Evolutionary conservation across 2,113 vertebrate genomes (phyloP), one percentile per base, ranked within the genome.

Genomic region (Pholis gunnellus): DNA sequence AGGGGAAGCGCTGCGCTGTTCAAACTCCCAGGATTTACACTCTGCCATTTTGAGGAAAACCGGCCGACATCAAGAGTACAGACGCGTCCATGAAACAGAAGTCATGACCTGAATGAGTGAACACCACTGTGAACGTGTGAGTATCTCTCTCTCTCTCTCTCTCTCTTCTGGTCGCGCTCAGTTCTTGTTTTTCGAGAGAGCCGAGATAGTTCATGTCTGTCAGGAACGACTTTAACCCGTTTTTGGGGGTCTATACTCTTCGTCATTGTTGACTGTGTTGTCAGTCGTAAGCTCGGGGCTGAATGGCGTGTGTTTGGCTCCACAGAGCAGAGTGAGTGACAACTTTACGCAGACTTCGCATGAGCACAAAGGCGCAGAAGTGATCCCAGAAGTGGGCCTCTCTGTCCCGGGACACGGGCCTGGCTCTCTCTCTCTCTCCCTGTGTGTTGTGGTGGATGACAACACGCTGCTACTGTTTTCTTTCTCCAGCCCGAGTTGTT

Each of bases 1-100:
- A 92, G 88, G 79, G 73, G 83, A 91, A 81, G 44, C 69, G 83
- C 60, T 36, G 38, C 60, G 10, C 78, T 54, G 84, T 60, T 76
- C 57, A 82, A 89, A 91, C 85, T 90, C 89, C 78, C 87, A 88
- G 87, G 90, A 90, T 90, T 94, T 90, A 85, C 87, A 59, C 92
- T 92, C 95, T 96, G 95, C 95, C 95, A 96, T 96, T 95, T 96
- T 96, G 95, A 92, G 83, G 56, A 57, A 91, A 88, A 59, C 78
- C 78, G 74, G 78, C 67, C 82, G 82, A 91, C 88, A 56, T 79
- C 65, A 69, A 13, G 75, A 82, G 68, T 31, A 63, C 69, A 50
- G 78, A 82, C 82, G 69, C 76, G 63, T 81, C 75, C 82, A 25
- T 61, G 66, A 75, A 50, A 29, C 67, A 44, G 31, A 66, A 76